Percentiles rank a stretch among this genome's conserved stretches.
phyloP scores from a whole-genome alignment of 2,113 vertebrate species.

The Larimichthys crocea region DNA sequence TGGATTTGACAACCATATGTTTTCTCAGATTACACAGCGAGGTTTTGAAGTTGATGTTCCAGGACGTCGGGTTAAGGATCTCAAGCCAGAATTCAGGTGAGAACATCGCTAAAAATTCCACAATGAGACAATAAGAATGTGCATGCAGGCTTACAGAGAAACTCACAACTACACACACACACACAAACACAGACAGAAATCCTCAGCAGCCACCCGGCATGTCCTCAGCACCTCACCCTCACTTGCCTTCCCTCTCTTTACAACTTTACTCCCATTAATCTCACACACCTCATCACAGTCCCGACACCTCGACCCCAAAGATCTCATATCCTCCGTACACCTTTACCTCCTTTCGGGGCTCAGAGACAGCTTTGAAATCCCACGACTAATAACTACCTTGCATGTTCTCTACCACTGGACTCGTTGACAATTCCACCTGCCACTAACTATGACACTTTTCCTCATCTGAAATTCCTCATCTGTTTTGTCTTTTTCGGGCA shows the following conservation, averaged over 20 bases:
- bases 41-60: constrained; percentile 10
- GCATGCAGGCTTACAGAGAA: background rate
- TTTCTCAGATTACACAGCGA: constrained; percentile 24
- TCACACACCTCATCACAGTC: constrained; percentile 78
- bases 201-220: constrained; percentile 35
- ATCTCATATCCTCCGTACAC: constrained; percentile 79
- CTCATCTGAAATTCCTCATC: background rate
- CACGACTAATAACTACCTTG: constrained; percentile 62
- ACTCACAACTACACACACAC: constrained; percentile 5
- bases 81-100: constrained; percentile 26
- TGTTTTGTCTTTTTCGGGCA: background rate
- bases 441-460: background rate
- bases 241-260: constrained; percentile 45
- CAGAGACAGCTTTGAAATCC: constrained; percentile 48
- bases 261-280: constrained; percentile 68
- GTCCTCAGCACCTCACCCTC: constrained; percentile 63
- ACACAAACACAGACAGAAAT: constrained; percentile 18
- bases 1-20: constrained; percentile 15
- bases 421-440: constrained; percentile 43
- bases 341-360: constrained; percentile 70
- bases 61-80: constrained; percentile 29
- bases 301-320: constrained; percentile 69
- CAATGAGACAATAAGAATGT: background rate
- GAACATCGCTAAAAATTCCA: constrained; percentile 24
- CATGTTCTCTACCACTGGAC: constrained; percentile 21